These are phyloP conservation scores for Brenthis daphne DNA, from an alignment of 2,888 invertebrate species.

Conservation along the genomic window DNA sequence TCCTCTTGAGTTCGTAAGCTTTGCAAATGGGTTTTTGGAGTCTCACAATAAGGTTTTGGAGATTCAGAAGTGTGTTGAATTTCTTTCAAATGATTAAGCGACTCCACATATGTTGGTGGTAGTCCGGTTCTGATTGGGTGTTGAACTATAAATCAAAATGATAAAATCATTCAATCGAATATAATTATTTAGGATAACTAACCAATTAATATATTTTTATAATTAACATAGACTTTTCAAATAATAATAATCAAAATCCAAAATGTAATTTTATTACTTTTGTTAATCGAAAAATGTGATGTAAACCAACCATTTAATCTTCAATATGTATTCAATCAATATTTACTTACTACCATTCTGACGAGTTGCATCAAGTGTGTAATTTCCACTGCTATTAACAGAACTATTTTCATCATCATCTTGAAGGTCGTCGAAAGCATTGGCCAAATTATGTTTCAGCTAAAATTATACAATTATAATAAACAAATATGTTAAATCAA, in stretches of 20 bases:
- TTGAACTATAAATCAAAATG: conserved; percentile 46
- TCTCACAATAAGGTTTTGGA: conserved; percentile 65
- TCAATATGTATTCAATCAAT: not conserved
- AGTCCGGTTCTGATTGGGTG: conserved; percentile 56
- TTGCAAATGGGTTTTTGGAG: conserved; percentile 62
- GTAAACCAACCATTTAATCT: no score
- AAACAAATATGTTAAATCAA: conserved; percentile 17
- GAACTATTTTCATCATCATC: conserved; percentile 85
- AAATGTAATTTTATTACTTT: no score
- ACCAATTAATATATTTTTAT: no score
- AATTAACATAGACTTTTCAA: no score
- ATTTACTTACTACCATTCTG: conserved; percentile 54
- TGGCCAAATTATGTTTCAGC: conserved; percentile 84
- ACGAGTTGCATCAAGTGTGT: conserved; percentile 63
- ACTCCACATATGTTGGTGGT: conserved; percentile 73
- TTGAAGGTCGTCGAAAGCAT: conserved; percentile 86
- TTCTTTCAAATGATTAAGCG: conserved; percentile 69
- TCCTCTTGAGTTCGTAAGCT: conserved; percentile 61
- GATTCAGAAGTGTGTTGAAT: conserved; percentile 59
- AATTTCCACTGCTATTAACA: conserved; percentile 81
- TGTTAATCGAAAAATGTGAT: no score
- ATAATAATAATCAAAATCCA: no score
- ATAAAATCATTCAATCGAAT: no score
- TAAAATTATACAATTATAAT: conserved; percentile 50
- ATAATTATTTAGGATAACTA: no score